Base-by-base conservation (phyloP, 2,113 vertebrate genomes). In the Scalopus aquaticus region DNA sequence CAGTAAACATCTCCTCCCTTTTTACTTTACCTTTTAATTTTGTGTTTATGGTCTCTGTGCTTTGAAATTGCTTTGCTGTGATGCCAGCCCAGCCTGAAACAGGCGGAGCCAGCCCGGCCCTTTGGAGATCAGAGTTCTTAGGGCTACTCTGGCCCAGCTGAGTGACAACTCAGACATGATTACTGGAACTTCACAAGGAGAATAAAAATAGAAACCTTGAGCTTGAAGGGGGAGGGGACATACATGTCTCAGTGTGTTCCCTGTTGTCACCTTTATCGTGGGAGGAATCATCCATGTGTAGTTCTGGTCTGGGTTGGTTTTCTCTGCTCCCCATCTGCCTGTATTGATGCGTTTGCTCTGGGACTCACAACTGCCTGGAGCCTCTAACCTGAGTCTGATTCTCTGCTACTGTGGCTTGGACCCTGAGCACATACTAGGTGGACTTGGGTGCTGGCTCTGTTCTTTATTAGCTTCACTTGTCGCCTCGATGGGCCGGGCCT, bases 11-110 rank as follows among this genome's bases (percentile, higher is more conserved):
- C 87, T 56, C 64, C 64, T 95, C 81, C 32, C 76, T 94, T 94
- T 84, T 80, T 96, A 64, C 92, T 97, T 88, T 77, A 85, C 83
- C 95, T 98, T 97, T 96, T 95, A 93, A 39, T 96, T 96, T 97
- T 84, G 96, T 92, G 67, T 96, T 97, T 37, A 4, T 73, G 92
- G 79, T 90, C 28, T 76, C 85, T 81, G 56, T 81, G 92, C 85
- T 97, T 90, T 77, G 32, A 95, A 96, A 97, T 94, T 72, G 69
- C 28, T 24, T 73, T 67, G 78, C 87, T 76, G 35, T 69, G 51
- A 77, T 77, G 79, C 72, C 85, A 88, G 78, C 58, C 78, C 91
- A 84, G 83, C 54, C 65, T 4, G 78, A 81, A 70, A 32, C 6
- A 2, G 0, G 19, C 7, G 1, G 49, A 84, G 74, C 49, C 37